Base-by-base conservation (phyloP, 2,113 vertebrate genomes). In the Silurus meridionalis region DNA sequence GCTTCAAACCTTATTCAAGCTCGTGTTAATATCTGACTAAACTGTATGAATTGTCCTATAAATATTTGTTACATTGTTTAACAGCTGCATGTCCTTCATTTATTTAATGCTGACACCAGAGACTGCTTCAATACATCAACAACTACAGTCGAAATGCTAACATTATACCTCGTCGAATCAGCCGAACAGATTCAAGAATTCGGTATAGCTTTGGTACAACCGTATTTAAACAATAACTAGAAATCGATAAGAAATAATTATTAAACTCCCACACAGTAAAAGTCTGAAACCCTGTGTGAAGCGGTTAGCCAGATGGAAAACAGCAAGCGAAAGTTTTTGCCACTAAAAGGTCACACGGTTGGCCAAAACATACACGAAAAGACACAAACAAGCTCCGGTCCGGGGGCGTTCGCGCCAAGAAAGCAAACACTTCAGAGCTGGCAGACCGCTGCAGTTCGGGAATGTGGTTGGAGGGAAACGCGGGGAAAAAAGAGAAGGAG, bases 401-500 rank as follows among this genome's bases (percentile, higher is more conserved):
- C 75, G 74, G 21, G 7, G 21, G 7, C 64, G 67, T 83, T 61
- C 85, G 48, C 10, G 80, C 84, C 85, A 48, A 82, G 82, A 85
- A 77, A 79, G 78, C 53, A 77, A 88, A 48, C 79, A 69, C 80
- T 86, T 85, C 83, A 57, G 64, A 80, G 57, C 66, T 90, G 85
- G 83, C 89, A 87, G 57, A 37, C 25, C 57, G 5, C 67, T 57
- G 83, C 63, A 83, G 60, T 83, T 77, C 25, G 80, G 37, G 89
- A 89, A 90, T 90, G 89, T 64, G 83, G 87, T 90, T 86, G 37
- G 83, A 87, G 75, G 84, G 82, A 72, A 89, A 67, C n/a, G 61
- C 23, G 80, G 37, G 37, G 37, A 37, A 37, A 75, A 89, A 89
- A 88, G 87, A 69, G 58, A 87, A 77, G 64, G 79, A 11, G 57